Base-by-base conservation (phyloP, 1,140 invertebrate genomes). In the Pogonomyrmex barbatus region DNA sequence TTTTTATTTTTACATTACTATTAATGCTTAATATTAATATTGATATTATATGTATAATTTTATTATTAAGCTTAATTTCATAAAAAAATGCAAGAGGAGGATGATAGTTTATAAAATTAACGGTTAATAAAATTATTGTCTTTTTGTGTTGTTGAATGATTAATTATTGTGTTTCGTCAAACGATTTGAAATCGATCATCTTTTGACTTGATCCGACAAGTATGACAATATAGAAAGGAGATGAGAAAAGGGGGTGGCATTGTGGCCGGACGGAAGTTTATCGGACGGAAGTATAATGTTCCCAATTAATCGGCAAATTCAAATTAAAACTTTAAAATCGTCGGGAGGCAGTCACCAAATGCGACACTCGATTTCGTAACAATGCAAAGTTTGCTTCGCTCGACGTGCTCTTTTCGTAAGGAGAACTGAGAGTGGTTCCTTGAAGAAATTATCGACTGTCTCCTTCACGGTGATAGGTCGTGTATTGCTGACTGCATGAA, bases 301-400 rank as follows among this genome's bases (percentile, higher is more conserved):
- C 73, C 90, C 94, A 94, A 94, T 94, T 93, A 94, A 93, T 94
- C 91, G 93, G 93, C 91, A 92, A 94, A 94, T 93, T 94, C 94
- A 93, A 94, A 94, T 94, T 94, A 94, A 94, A 94, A 94, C 90
- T 94, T 94, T 71, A 62, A 92, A 93, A 94, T 94, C 91, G 93
- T 92, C 91, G 91, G 24, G 24, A 24, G 24, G 87, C 86, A 91
- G 92, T 92, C 91, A 83, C 88, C 89, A 90, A 93, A 93, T 70
- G 89, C 93, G 93, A 93, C 89, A 92, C 94, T 94, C 92, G 91
- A 94, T 94, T 92, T 89, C 92, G 90, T 94, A 93, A 94, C 93
- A 94, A 94, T 94, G 91, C 90, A 88, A 93, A 94, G 78, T 89
- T 87, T 63, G 85, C 50, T 62, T 75, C 68, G 70, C 67, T 78